Percentiles rank a stretch among this genome's conserved stretches.
These are phyloP conservation scores for Patella caerulea DNA, from an alignment of 2,888 invertebrate genomes.

Conservation along the genomic window DNA sequence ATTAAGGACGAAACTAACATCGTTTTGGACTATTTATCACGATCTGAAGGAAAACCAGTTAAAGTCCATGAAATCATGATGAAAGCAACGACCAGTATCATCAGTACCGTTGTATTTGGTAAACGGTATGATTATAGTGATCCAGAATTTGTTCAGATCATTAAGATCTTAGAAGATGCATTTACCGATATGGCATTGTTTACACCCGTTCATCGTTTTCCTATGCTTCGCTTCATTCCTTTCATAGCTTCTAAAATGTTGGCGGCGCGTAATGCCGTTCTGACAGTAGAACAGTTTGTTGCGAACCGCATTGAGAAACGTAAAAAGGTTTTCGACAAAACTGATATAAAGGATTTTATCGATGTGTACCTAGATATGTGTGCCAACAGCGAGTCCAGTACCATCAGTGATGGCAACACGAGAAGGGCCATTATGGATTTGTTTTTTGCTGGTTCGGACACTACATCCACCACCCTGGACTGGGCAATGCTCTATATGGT, in stretches of 20 bases:
- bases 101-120: constrained; percentile 59
- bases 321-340: constrained; percentile 46
- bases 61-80: constrained; percentile 42
- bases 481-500: not conserved
- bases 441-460: not conserved
- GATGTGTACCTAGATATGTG: constrained; percentile 25
- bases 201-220: constrained; percentile 53
- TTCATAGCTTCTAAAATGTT: constrained; percentile 36
- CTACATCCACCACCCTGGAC: not conserved
- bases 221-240: constrained; percentile 46
- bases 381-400: not conserved
- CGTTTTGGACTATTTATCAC: constrained; percentile 36
- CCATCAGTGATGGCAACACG: not conserved
- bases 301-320: constrained; percentile 49
- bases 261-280: constrained; percentile 44
- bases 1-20: constrained; percentile 47
- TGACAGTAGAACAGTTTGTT: constrained; percentile 43
- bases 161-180: constrained; percentile 45
- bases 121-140: constrained; percentile 54
- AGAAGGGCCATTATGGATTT: not conserved
- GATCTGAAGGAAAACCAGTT: constrained; percentile 34
- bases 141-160: constrained; percentile 44
- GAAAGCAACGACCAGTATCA: constrained; percentile 55
- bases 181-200: constrained; percentile 48
- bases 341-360: constrained; percentile 56